A percentile compares a stretch with the other conserved stretches of the same genome.
Evolutionary conservation across 1,140 invertebrate genomes (phyloP).

Genomic region (Heliconius congener): DNA sequence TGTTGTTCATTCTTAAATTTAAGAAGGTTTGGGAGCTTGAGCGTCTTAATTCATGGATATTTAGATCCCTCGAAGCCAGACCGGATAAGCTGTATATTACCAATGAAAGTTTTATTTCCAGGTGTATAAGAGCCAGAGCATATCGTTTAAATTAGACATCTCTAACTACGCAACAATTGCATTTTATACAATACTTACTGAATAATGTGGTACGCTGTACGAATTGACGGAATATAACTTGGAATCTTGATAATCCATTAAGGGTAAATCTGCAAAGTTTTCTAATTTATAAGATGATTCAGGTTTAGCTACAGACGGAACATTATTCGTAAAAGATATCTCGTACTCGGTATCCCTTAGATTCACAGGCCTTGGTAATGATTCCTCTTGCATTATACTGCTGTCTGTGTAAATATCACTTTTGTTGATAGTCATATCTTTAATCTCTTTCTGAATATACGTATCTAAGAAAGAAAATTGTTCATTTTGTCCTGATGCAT

Average conservation of each 20-base stretch:
- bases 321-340: slow-evolving; percentile 60
- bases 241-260: slow-evolving; percentile 66
- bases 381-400: slow-evolving; percentile 51
- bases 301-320: slow-evolving; percentile 53
- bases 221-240: slow-evolving; percentile 67
- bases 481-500: slow-evolving; percentile 39
- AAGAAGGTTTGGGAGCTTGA: no score
- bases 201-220: slow-evolving; percentile 72
- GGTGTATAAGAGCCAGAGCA: neutral
- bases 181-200: slow-evolving; percentile 56
- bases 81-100: no score
- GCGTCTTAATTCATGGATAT: no score
- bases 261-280: slow-evolving; percentile 61
- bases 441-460: slow-evolving; percentile 48
- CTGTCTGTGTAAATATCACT: slow-evolving; percentile 44
- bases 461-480: slow-evolving; percentile 46
- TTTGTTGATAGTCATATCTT: slow-evolving; percentile 28
- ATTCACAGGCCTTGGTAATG: slow-evolving; percentile 58
- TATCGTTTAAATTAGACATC: no score
- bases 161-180: neutral
- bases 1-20: no score
- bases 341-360: slow-evolving; percentile 57
- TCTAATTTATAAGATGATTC: slow-evolving; percentile 57
- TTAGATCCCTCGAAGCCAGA: no score
- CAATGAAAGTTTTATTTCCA: neutral